Conservation (phyloP, 2,797 vertebrate species). For the Staurois parvus region DNA sequence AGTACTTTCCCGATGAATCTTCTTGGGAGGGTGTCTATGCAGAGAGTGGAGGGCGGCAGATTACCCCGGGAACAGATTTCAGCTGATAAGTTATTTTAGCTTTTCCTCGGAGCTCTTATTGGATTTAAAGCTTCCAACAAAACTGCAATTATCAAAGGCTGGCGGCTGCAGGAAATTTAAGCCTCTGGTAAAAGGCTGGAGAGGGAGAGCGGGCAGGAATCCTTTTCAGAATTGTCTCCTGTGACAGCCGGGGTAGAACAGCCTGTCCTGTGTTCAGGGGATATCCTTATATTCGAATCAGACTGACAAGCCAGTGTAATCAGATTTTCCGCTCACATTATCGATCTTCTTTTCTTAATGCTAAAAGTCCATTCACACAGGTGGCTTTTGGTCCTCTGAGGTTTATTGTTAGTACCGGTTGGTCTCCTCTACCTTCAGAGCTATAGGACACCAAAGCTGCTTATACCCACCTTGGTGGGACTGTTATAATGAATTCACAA, state of each 20-base stretch:
- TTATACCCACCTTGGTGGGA: too few relatives aligned
- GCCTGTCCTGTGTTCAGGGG: conserved; percentile 60
- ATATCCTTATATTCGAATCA: conserved; percentile 66
- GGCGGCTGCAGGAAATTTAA: conserved; percentile 66
- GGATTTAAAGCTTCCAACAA: conserved; percentile 67
- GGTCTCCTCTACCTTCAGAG: too few relatives aligned
- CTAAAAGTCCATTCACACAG: conserved; percentile 8
- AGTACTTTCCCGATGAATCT: conserved; percentile 57
- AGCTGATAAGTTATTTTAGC: conserved; percentile 67
- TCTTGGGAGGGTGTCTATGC: conserved; percentile 62
- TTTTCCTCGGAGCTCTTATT: conserved; percentile 45
- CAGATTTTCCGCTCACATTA: conserved; percentile 68
- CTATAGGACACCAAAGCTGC: too few relatives aligned
- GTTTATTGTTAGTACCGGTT: neutral
- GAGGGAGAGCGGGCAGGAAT: conserved; percentile 25
- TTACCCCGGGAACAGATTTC: conserved; percentile 65
- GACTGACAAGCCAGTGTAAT: conserved; percentile 63
- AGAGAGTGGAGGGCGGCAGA: conserved; percentile 66
- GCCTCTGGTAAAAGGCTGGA: conserved; percentile 56
- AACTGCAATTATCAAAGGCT: conserved; percentile 66
- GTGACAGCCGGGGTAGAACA: conserved; percentile 58
- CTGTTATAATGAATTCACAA: too few relatives aligned
- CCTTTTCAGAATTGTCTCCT: conserved; percentile 47
- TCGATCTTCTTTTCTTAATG: conserved; percentile 44
- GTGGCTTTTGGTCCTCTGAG: neutral